Percentiles rank a stretch among this genome's conserved stretches.
These are phyloP conservation scores for Ophion ellenae DNA, from an alignment of 2,888 invertebrate species.

Conservation along the genomic window DNA sequence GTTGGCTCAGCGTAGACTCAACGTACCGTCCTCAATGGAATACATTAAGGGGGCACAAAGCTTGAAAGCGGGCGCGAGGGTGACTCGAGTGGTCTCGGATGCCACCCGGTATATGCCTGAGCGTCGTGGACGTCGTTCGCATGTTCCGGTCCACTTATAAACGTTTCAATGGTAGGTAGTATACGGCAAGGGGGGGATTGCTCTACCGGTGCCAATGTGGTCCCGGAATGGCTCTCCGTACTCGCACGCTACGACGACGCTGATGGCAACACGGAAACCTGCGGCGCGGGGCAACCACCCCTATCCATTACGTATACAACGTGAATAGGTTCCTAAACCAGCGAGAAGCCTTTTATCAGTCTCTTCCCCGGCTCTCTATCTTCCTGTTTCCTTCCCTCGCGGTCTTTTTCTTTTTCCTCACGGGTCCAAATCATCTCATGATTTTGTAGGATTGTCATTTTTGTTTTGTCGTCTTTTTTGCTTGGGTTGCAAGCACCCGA, in stretches of 20 bases:
- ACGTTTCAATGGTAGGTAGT: constrained; percentile 16
- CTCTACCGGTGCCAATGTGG: neutral
- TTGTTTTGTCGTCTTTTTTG: no score
- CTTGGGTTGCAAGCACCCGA: no score
- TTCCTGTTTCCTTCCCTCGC: neutral
- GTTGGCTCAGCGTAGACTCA: constrained; percentile 70
- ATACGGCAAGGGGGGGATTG: neutral
- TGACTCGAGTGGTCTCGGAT: constrained; percentile 26
- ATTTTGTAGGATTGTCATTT: neutral
- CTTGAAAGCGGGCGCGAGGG: constrained; percentile 68
- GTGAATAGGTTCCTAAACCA: constrained; percentile 16
- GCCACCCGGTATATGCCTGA: constrained; percentile 60
- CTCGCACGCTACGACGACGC: constrained; percentile 31
- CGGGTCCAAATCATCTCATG: neutral
- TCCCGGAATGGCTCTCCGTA: constrained; percentile 14
- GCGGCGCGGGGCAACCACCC: constrained; percentile 34
- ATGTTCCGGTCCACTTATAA: constrained; percentile 37
- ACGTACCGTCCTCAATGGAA: constrained; percentile 76
- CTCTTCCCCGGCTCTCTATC: constrained; percentile 10
- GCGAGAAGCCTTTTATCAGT: constrained; percentile 42
- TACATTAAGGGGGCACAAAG: constrained; percentile 76
- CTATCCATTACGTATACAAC: constrained; percentile 24
- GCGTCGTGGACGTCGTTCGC: constrained; percentile 54
- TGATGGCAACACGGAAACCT: constrained; percentile 29
- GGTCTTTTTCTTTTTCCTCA: neutral